These are phyloP conservation scores for Larimichthys polyactis DNA, from an alignment of 2,113 vertebrate species.

Conservation along the genomic window DNA sequence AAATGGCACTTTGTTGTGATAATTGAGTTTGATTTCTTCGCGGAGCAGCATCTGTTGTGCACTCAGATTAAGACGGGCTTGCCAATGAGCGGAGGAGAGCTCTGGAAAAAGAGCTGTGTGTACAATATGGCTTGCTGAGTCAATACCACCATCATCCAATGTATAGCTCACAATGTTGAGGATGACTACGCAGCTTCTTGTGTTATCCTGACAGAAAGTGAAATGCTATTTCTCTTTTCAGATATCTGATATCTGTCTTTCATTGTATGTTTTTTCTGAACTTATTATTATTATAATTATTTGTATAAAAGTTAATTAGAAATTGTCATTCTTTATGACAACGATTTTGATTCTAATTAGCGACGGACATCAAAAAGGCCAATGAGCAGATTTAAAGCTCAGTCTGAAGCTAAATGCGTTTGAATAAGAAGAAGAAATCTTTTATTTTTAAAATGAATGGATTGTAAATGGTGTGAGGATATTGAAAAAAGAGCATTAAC, in stretches of 20 bases:
- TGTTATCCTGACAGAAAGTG: neutral
- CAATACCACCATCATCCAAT: neutral
- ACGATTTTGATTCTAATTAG: constrained; percentile 19
- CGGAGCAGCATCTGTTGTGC: constrained; percentile 36
- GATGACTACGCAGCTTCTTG: neutral
- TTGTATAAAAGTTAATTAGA: constrained; percentile 1
- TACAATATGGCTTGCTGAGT: constrained; percentile 3
- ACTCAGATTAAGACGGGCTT: constrained; percentile 7
- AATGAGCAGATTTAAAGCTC: constrained; percentile 13
- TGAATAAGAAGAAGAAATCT: neutral
- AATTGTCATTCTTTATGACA: constrained; percentile 21
- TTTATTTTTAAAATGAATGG: constrained; percentile 14
- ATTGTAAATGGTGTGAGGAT: neutral
- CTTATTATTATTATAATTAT: neutral
- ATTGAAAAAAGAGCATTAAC: constrained; percentile 1
- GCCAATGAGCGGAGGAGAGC: constrained; percentile 43
- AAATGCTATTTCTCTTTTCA: neutral
- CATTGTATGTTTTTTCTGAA: neutral
- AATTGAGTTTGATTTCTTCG: constrained; percentile 50
- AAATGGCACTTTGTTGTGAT: constrained; percentile 47
- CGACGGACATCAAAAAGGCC: constrained; percentile 3
- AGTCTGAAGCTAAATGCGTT: constrained; percentile 8
- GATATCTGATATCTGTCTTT: neutral
- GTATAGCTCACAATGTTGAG: neutral
- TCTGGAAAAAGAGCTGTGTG: neutral